Base-by-base conservation (phyloP, 2,888 invertebrate genomes). In the Patella ulyssiponensis region DNA sequence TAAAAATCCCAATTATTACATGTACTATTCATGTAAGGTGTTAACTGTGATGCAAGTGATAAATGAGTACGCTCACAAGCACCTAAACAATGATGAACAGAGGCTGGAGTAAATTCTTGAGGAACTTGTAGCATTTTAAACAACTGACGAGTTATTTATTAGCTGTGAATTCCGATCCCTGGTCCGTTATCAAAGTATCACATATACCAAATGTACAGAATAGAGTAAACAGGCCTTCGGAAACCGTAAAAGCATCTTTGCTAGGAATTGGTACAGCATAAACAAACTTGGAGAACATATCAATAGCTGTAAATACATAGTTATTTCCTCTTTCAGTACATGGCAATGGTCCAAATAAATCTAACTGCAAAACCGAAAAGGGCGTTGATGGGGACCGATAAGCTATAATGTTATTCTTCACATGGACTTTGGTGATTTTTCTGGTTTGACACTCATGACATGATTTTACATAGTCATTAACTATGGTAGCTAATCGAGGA, bases 41-140 rank as follows among this genome's bases (percentile, higher is more conserved):
- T 79, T 2, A 81, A 52, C 5, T 73, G 72, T 53, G 76, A 79
- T 12, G 79, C 78, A 17, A 78, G 15, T 56, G 75, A 76, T 5
- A 71, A 20, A 51, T 81, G 81, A 33, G 77, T 74, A 7, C 77
- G 76, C 56, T 79, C 76, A 70, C 76, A 79, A 9, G 79, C 79
- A 15, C 77, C 79, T 64, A 81, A 64, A 44, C 81, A 81, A 53
- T 80, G 75, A 52, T 81, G 81, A 23, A 74, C 71, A n/a, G 53
- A 74, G 51, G 71, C 71, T 12, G 76, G 79, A 15, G 79, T 79
- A 33, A 76, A 56, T n/a, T 56, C 17, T 7, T 56, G 56, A 56
- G 56, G n/a, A 74, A 23, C 27, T 20, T 33, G 53, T 7, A 74
- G 14, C 20, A 74, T 27, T 56, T 56, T 14, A 56, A 14, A 52